Percentiles rank a stretch among this genome's conserved stretches.
Conservation (phyloP, 2,113 vertebrate species). For the Marmota flaviventris region DNA sequence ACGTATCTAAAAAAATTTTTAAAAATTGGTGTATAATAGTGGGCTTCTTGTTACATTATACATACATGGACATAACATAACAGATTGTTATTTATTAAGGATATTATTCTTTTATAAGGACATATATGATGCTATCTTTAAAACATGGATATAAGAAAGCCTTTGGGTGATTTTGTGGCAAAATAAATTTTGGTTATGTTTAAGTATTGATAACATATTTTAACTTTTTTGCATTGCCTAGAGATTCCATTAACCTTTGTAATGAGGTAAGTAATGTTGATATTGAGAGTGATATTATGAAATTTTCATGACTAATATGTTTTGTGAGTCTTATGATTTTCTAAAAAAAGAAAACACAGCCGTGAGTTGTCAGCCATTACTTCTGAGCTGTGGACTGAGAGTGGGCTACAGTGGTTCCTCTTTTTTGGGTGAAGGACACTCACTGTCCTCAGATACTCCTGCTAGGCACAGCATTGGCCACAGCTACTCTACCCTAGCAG, state of each 20-base stretch:
- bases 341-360: background rate
- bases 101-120: background rate
- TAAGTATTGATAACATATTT: conserved; percentile 45
- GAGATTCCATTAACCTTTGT: conserved; percentile 33
- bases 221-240: background rate
- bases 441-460: background rate
- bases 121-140: conserved; percentile 27
- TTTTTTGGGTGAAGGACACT: background rate
- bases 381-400: conserved; percentile 1
- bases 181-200: conserved; percentile 51
- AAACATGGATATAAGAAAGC: conserved; percentile 52
- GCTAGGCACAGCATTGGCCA: background rate
- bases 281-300: background rate
- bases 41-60: too few species aligned
- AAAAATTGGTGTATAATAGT: too few species aligned
- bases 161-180: conserved; percentile 43
- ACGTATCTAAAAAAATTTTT: background rate
- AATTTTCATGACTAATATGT: conserved; percentile 31
- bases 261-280: conserved; percentile 1
- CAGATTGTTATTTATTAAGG: conserved; percentile 53
- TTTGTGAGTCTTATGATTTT: conserved; percentile 33
- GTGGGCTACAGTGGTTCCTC: background rate
- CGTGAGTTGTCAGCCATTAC: background rate
- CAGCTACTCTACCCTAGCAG: background rate
- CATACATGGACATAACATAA: too few species aligned